phyloP scores from a whole-genome alignment of 2,888 invertebrate genomes.

The Zele albiditarsus region DNA sequence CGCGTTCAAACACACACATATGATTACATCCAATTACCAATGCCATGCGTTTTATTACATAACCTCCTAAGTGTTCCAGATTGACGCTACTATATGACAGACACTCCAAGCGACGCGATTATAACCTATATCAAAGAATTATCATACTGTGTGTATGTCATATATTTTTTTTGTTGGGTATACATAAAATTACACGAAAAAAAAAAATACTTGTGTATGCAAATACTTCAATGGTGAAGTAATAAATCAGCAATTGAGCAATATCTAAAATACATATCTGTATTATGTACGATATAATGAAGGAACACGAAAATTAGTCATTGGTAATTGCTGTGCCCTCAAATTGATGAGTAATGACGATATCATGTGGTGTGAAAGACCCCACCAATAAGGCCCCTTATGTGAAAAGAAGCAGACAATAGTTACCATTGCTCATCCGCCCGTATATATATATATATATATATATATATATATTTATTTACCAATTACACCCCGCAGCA shows the following conservation, averaged over 20 bases:
- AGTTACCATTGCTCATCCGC: background rate
- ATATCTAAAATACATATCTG: background rate
- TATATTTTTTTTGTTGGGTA: constrained; percentile 26
- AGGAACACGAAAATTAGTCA: background rate
- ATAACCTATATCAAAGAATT: constrained; percentile 11
- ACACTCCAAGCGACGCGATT: constrained; percentile 25
- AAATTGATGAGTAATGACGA: background rate
- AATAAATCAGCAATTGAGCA: too few relatives aligned
- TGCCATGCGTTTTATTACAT: constrained; percentile 44
- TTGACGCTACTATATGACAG: constrained; percentile 39
- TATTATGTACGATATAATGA: background rate
- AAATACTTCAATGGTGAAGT: too few relatives aligned
- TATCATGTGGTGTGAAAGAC: background rate
- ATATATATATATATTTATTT: background rate
- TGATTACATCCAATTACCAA: constrained; percentile 50
- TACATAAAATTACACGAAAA: background rate
- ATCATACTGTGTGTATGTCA: background rate
- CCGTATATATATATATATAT: background rate
- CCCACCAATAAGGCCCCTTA: background rate
- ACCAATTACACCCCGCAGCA: background rate
- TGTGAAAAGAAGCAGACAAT: background rate
- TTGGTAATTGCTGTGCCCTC: constrained; percentile 11
- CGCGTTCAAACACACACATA: constrained; percentile 1
- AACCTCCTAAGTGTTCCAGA: constrained; percentile 46
- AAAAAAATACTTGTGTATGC: background rate